These are phyloP conservation scores for Peromyscus leucopus DNA, from an alignment of 2,113 vertebrate genomes.

Conservation along the genomic window DNA sequence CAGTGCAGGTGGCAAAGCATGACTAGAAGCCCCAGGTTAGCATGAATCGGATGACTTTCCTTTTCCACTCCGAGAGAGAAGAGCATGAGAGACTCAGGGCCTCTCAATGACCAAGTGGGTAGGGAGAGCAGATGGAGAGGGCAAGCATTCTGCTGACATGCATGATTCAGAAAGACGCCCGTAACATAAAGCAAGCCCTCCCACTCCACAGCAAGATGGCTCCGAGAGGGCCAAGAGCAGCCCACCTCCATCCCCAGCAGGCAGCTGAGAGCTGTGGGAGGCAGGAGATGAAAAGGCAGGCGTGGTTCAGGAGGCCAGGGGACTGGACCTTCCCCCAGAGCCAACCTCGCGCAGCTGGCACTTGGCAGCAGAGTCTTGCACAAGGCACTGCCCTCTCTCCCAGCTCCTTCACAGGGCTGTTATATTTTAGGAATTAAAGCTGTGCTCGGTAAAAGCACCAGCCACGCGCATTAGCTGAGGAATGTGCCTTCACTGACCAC, in stretches of 20 bases:
- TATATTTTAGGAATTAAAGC: constrained; percentile 72
- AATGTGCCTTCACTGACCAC: not conserved
- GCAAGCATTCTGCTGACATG: too few relatives aligned
- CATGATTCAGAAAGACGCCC: not conserved
- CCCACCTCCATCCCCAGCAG: not conserved
- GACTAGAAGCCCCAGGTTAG: not conserved
- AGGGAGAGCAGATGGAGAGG: not conserved
- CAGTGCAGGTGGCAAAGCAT: not conserved
- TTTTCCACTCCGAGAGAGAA: not conserved
- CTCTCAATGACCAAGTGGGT: not conserved
- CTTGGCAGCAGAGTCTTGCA: constrained; percentile 2
- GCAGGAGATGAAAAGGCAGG: constrained; percentile 1
- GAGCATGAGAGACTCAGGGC: not conserved
- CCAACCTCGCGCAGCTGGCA: not conserved
- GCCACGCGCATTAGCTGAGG: not conserved
- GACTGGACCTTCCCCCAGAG: not conserved
- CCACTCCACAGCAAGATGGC: not conserved
- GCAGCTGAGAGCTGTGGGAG: not conserved
- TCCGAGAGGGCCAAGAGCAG: not conserved
- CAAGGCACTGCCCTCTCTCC: not conserved
- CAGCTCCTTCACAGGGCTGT: constrained; percentile 47
- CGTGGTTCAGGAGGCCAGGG: not conserved
- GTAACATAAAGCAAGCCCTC: not conserved
- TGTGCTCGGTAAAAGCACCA: not conserved
- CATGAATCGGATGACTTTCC: not conserved